Evolutionary conservation across 2,113 vertebrate species (phyloP).

Genomic region (Neolamprologus caudopunctatus): DNA sequence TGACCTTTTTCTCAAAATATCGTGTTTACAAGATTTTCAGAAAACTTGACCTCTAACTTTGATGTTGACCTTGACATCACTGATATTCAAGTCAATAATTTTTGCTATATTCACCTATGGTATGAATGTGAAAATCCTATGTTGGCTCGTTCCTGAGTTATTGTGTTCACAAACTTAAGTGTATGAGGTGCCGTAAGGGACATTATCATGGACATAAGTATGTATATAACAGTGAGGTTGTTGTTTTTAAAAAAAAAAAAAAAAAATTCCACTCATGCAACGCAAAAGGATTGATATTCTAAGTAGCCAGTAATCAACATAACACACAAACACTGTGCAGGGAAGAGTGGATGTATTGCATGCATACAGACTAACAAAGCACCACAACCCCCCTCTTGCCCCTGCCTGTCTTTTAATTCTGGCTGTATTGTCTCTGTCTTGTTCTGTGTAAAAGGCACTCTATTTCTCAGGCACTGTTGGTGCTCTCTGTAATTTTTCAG

Average conservation of each 20-base stretch:
- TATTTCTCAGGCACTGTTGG: constrained; percentile 1
- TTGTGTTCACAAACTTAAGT: background rate
- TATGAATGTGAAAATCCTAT: background rate
- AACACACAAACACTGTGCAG: background rate
- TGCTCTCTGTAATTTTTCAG: constrained; percentile 17
- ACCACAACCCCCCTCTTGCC: background rate
- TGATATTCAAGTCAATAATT: background rate
- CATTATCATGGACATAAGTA: background rate
- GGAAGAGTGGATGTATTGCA: background rate
- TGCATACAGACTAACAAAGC: background rate
- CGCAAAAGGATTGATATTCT: background rate
- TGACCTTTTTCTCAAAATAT: background rate
- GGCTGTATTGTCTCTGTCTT: background rate
- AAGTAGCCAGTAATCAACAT: background rate
- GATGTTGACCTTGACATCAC: background rate
- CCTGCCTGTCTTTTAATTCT: background rate
- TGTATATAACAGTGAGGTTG: background rate
- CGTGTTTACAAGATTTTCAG: background rate
- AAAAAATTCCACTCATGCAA: background rate
- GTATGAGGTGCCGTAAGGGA: background rate
- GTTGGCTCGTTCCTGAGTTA: background rate
- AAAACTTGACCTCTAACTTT: background rate
- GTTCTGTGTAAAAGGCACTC: background rate
- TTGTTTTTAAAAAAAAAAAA: background rate
- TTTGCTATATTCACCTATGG: background rate